phyloP scores from a whole-genome alignment of 2,797 vertebrate species.

The Myioborus melanocephalus region DNA sequence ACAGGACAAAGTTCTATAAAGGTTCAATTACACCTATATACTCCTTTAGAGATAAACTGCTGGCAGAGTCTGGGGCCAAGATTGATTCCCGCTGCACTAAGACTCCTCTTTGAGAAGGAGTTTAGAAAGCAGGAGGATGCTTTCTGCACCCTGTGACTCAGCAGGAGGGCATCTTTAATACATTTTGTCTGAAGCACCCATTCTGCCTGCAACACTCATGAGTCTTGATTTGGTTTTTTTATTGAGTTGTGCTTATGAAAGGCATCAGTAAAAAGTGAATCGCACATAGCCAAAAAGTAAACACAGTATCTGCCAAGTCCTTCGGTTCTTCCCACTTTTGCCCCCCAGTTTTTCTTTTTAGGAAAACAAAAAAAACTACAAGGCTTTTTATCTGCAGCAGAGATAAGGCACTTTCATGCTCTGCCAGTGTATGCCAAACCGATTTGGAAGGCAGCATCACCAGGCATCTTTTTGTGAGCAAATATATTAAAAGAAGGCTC shows the following conservation, averaged over 20 bases:
- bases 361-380: neutral
- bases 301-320: rapidly evolving
- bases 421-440: neutral
- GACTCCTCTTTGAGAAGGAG: neutral
- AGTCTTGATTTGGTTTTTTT: neutral
- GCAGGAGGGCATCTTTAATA: neutral
- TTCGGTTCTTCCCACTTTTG: neutral
- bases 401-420: neutral
- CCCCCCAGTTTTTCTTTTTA: neutral
- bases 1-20: neutral
- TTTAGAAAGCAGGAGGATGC: neutral
- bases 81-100: neutral
- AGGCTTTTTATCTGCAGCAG: neutral
- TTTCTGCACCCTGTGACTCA: neutral
- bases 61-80: neutral
- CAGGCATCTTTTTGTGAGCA: neutral
- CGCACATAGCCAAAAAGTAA: neutral
- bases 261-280: neutral
- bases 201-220: neutral
- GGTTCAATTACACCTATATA: neutral
- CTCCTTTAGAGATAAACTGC: neutral
- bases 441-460: neutral
- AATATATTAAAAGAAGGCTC: neutral
- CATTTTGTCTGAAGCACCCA: neutral
- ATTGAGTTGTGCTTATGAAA: neutral